phyloP scores from a whole-genome alignment of 2,888 invertebrate genomes.

The Hedya salicella region DNA sequence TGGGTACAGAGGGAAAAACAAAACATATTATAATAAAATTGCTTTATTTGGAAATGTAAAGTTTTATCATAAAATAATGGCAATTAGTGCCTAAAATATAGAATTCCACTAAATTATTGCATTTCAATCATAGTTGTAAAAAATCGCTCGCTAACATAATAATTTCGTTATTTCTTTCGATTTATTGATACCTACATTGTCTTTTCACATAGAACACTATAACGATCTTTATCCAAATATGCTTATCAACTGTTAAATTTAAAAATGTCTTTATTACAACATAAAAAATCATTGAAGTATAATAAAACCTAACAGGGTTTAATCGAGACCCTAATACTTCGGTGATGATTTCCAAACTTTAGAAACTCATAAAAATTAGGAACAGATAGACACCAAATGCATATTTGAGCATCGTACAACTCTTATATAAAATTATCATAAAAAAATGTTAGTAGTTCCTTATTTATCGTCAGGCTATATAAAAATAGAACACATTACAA shows the following conservation, averaged over 20 bases:
- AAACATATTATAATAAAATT: conserved; percentile 45
- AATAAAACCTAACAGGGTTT: not conserved
- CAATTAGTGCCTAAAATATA: conserved; percentile 66
- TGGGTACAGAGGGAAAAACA: not conserved
- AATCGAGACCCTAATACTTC: not conserved
- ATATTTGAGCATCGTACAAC: conserved; percentile 56
- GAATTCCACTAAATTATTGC: conserved; percentile 59
- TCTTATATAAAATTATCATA: conserved; percentile 41
- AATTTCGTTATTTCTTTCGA: conserved; percentile 14
- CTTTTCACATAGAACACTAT: conserved; percentile 3
- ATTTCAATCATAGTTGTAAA: conserved; percentile 46
- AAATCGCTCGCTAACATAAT: not conserved
- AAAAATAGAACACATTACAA: conserved; percentile 28
- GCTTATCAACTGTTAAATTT: not conserved
- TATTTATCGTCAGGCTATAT: conserved; percentile 33
- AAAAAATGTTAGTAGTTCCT: conserved; percentile 35
- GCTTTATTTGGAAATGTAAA: conserved; percentile 57
- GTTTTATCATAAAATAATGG: conserved; percentile 61
- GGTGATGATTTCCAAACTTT: conserved; percentile 37
- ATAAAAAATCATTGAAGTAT: not conserved
- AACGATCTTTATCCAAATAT: not conserved
- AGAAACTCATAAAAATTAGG: conserved; percentile 49
- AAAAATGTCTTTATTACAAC: not conserved
- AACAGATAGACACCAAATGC: conserved; percentile 57
- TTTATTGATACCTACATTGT: not conserved